These are phyloP conservation scores for Hymenochirus boettgeri DNA, from an alignment of 2,113 vertebrate species.

Conservation along the genomic window DNA sequence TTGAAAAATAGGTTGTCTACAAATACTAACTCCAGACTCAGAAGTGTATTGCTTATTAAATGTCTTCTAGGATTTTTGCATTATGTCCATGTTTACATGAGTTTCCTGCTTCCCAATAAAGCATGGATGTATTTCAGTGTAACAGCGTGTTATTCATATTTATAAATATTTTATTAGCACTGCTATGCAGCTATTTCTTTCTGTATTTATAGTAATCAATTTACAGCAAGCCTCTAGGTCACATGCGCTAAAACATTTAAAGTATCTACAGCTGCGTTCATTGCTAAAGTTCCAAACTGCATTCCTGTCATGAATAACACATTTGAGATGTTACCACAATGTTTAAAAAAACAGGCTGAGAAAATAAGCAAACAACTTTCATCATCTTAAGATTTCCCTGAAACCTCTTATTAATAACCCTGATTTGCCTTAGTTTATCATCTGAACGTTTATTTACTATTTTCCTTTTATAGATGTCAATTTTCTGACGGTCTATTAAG, in stretches of 20 bases:
- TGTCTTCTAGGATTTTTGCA: too few species aligned
- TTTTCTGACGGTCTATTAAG: too few species aligned
- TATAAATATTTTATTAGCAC: too few species aligned
- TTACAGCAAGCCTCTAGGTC: slow-evolving; percentile 73
- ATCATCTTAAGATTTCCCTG: background rate
- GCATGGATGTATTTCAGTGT: too few species aligned
- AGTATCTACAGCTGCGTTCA: slow-evolving; percentile 79
- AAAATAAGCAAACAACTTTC: slow-evolving; percentile 15
- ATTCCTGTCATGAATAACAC: slow-evolving; percentile 74
- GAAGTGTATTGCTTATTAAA: too few species aligned
- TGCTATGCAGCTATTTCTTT: slow-evolving; percentile 56
- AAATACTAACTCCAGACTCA: too few species aligned
- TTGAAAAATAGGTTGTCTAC: background rate
- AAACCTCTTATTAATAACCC: background rate
- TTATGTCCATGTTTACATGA: too few species aligned
- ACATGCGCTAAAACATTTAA: slow-evolving; percentile 73
- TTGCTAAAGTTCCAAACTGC: slow-evolving; percentile 69
- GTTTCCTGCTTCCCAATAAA: too few species aligned
- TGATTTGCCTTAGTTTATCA: too few species aligned
- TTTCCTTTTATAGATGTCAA: background rate
- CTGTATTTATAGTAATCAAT: slow-evolving; percentile 79
- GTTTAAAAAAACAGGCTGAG: slow-evolving; percentile 21
- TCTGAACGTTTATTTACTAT: too few species aligned
- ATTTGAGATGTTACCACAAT: slow-evolving; percentile 59
- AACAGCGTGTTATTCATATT: too few species aligned